phyloP scores from a whole-genome alignment of 2,113 vertebrate species.

The Gallinago paraguaiae region DNA sequence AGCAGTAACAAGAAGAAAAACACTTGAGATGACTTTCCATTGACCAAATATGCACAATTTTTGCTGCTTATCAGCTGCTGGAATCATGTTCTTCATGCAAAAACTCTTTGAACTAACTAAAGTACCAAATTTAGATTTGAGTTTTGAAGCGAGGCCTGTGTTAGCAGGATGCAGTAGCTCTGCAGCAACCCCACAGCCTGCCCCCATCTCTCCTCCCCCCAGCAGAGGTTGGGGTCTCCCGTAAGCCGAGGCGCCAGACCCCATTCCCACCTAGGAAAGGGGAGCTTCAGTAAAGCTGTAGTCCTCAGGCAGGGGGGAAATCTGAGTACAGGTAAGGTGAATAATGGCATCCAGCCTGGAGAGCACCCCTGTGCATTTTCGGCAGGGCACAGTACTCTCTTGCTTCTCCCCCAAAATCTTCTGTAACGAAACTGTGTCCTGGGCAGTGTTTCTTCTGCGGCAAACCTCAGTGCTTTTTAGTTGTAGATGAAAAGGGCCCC shows the following conservation, averaged over 20 bases:
- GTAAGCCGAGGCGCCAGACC: rapidly evolving
- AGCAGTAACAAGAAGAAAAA: neutral
- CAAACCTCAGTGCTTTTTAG: neutral
- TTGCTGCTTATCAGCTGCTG: neutral
- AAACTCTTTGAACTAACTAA: neutral
- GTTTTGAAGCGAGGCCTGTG: neutral
- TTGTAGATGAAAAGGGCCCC: neutral
- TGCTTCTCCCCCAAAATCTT: neutral
- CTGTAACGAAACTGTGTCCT: neutral
- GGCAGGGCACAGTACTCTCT: neutral
- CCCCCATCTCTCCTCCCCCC: too few species aligned
- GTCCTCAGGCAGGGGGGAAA: neutral
- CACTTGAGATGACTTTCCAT: neutral
- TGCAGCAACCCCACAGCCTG: neutral
- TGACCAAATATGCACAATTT: neutral
- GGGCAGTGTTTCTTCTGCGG: neutral
- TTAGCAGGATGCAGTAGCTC: neutral
- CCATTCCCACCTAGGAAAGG: neutral
- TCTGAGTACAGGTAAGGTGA: neutral
- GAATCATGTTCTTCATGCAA: neutral
- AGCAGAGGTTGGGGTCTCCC: neutral
- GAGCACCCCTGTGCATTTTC: neutral
- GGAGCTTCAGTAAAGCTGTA: neutral
- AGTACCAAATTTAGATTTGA: neutral
- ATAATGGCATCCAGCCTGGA: neutral